Evolutionary conservation across 1,140 invertebrate species (phyloP).

Genomic region (Latrodectus geometricus): DNA sequence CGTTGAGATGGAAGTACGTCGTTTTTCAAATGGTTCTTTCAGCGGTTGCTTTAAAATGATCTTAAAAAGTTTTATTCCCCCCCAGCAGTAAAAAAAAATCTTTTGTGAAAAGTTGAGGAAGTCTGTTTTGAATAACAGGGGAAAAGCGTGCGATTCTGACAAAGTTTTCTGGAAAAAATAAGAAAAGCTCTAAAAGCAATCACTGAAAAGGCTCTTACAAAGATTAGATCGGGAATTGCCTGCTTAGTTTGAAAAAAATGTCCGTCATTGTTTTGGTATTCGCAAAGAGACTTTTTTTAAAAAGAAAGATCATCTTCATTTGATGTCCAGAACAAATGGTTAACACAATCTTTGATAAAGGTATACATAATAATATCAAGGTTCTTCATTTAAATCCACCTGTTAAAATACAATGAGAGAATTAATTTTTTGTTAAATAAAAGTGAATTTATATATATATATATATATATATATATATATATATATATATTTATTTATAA

Average conservation of each 20-base stretch:
- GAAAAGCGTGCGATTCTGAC: conserved; percentile 23
- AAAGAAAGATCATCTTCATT: neutral
- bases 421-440: too few relatives aligned
- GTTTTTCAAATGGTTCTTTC: conserved; percentile 55
- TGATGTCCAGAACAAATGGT: neutral
- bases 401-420: too few relatives aligned
- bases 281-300: neutral
- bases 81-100: neutral
- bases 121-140: conserved; percentile 54
- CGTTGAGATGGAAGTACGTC: conserved; percentile 37
- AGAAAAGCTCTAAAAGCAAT: conserved; percentile 32
- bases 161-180: conserved; percentile 5
- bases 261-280: conserved; percentile 29
- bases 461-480: too few relatives aligned
- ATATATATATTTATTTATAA: too few relatives aligned
- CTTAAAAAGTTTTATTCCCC: neutral
- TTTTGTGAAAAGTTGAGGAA: conserved; percentile 26
- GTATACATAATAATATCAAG: too few relatives aligned
- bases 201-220: conserved; percentile 49
- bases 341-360: neutral
- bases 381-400: too few relatives aligned
- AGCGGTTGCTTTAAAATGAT: conserved; percentile 46
- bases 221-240: conserved; percentile 47
- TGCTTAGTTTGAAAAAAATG: conserved; percentile 22
- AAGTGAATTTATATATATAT: too few relatives aligned